Evolutionary conservation across 2,113 vertebrate species (phyloP).

Genomic region (Python bivittatus): DNA sequence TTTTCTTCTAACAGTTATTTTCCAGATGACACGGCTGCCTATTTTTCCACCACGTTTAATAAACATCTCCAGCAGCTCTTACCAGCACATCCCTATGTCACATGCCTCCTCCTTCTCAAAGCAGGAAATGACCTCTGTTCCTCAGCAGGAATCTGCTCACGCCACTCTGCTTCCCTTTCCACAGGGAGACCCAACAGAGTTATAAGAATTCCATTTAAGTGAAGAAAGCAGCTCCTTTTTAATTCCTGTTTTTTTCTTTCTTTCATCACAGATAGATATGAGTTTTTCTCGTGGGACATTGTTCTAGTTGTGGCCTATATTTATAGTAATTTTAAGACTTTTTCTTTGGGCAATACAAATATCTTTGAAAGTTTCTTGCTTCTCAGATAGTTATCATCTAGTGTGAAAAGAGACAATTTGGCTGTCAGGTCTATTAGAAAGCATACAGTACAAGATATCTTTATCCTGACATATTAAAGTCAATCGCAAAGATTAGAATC

Average conservation of each 20-base stretch:
- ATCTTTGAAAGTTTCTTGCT: not conserved
- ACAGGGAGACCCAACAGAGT: slow-evolving; percentile 14
- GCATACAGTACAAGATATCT: not conserved
- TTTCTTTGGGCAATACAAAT: not conserved
- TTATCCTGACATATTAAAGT: not conserved
- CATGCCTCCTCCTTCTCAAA: slow-evolving; percentile 27
- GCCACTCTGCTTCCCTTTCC: slow-evolving; percentile 48
- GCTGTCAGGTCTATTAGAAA: not conserved
- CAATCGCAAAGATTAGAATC: not conserved
- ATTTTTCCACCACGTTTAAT: slow-evolving; percentile 47
- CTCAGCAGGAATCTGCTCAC: slow-evolving; percentile 63
- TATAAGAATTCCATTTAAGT: slow-evolving; percentile 40
- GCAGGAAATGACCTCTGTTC: slow-evolving; percentile 61
- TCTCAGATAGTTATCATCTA: not conserved
- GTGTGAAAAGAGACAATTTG: not conserved
- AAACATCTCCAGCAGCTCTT: slow-evolving; percentile 48
- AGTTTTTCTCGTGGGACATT: slow-evolving; percentile 11
- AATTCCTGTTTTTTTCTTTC: not conserved
- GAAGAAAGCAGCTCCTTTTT: slow-evolving; percentile 28
- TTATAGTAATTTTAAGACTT: slow-evolving; percentile 1
- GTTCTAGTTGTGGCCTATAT: not conserved
- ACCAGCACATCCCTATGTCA: slow-evolving; percentile 26
- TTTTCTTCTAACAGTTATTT: slow-evolving; percentile 1
- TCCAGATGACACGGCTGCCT: slow-evolving; percentile 47
- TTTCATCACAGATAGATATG: not conserved